Evolutionary conservation across 2,888 invertebrate species (phyloP).

Genomic region (Melanchra persicariae): DNA sequence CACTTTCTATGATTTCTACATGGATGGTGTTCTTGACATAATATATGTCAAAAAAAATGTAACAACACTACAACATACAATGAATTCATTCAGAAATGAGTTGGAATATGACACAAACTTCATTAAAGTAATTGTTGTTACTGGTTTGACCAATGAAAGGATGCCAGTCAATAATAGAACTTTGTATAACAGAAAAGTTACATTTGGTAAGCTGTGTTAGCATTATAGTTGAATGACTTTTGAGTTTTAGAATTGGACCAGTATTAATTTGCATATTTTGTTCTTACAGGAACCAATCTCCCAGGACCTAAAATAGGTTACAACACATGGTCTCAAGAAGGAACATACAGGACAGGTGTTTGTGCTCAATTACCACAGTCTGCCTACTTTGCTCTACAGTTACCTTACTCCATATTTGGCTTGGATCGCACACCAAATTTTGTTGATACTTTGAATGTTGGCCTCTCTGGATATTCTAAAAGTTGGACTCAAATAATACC

Average conservation of each 20-base stretch:
- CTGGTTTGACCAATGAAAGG: slow-evolving; percentile 94
- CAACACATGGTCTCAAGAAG: slow-evolving; percentile 97
- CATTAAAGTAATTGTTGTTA: slow-evolving; percentile 98
- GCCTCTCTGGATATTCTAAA: slow-evolving; percentile 93
- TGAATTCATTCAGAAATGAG: slow-evolving; percentile 96
- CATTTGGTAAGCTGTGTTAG: slow-evolving; percentile 91
- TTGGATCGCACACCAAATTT: slow-evolving; percentile 99
- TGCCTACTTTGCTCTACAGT: slow-evolving; percentile 97
- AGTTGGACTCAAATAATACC: slow-evolving; percentile 98
- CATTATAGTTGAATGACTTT: not conserved
- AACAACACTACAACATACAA: slow-evolving; percentile 88
- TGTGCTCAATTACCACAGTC: slow-evolving; percentile 98
- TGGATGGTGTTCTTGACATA: slow-evolving; percentile 98
- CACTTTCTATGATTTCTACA: slow-evolving; percentile 98
- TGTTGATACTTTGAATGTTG: slow-evolving; percentile 96
- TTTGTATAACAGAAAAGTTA: slow-evolving; percentile 94
- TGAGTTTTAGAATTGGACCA: not conserved
- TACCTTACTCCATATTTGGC: slow-evolving; percentile 99
- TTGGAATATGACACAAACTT: slow-evolving; percentile 98
- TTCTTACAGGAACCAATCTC: slow-evolving; percentile 93
- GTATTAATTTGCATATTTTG: not conserved
- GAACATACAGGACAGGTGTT: slow-evolving; percentile 94
- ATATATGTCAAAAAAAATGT: slow-evolving; percentile 93
- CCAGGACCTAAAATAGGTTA: slow-evolving; percentile 97
- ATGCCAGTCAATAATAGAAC: slow-evolving; percentile 93